phyloP scores from a whole-genome alignment of 2,113 vertebrate species.

The Isurus oxyrinchus region DNA sequence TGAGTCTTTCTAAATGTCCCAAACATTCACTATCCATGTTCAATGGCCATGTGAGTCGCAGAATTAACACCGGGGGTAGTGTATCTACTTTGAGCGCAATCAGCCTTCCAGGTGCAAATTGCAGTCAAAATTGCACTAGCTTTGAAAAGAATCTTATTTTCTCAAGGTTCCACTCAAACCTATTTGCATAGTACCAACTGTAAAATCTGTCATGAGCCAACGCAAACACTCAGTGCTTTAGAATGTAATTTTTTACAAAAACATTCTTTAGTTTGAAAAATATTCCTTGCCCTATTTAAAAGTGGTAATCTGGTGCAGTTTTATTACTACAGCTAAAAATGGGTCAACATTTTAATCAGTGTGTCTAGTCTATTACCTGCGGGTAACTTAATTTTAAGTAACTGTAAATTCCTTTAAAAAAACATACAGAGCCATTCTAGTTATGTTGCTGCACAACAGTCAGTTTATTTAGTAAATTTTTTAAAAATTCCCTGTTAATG shows the following conservation, averaged over 20 bases:
- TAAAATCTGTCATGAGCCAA: background rate
- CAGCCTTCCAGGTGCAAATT: background rate
- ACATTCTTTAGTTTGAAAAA: background rate
- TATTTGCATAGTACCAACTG: background rate
- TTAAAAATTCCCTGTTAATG: background rate
- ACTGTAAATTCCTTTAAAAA: background rate
- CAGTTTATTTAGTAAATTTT: background rate
- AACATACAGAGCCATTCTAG: background rate
- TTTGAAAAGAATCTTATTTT: background rate
- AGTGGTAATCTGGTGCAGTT: background rate
- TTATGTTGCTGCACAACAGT: background rate
- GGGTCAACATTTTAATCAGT: background rate
- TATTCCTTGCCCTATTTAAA: background rate
- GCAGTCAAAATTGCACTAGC: background rate
- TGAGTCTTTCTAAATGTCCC: background rate
- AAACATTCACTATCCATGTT: background rate
- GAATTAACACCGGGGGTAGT: background rate
- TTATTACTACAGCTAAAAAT: background rate
- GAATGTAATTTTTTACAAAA: background rate
- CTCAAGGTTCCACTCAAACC: background rate
- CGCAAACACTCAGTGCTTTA: background rate
- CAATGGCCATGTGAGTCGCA: background rate
- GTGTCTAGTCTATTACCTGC: background rate
- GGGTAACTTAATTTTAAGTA: too few species aligned
- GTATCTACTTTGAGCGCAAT: background rate